A percentile compares a stretch with the other conserved stretches of the same genome.
Evolutionary conservation across 1,140 invertebrate species (phyloP).

Genomic region (Phymastichus coffea): DNA sequence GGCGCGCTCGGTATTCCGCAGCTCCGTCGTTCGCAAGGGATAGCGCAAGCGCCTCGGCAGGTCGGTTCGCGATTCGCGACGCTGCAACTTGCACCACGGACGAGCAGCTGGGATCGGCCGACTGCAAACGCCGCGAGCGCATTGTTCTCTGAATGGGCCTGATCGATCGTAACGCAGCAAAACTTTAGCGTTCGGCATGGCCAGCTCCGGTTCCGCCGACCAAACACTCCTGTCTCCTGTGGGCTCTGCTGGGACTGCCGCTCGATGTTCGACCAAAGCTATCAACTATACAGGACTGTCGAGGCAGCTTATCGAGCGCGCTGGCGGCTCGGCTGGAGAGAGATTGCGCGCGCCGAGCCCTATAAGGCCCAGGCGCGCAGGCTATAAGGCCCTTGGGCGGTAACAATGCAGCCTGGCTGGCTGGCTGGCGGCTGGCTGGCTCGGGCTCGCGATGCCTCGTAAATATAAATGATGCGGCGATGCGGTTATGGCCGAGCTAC

Average conservation of each 20-base stretch:
- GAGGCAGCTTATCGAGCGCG: conserved; percentile 11
- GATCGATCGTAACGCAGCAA: too few species aligned
- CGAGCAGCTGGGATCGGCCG: too few species aligned
- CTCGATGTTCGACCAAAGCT: conserved; percentile 18
- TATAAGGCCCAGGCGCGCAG: conserved; percentile 49
- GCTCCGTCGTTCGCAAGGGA: too few species aligned
- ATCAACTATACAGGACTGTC: too few species aligned
- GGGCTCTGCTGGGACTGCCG: background rate
- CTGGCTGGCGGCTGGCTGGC: background rate
- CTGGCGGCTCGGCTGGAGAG: conserved; percentile 16
- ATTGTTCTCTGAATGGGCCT: too few species aligned
- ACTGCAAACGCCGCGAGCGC: too few species aligned
- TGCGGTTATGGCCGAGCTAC: conserved; percentile 50
- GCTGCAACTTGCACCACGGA: too few species aligned
- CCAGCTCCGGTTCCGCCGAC: background rate
- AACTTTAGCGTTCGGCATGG: too few species aligned
- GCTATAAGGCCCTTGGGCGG: conserved; percentile 43
- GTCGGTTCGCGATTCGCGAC: too few species aligned
- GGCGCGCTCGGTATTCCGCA: too few species aligned
- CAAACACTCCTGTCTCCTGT: background rate
- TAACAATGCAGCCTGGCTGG: conserved; percentile 49
- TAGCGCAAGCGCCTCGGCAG: too few species aligned
- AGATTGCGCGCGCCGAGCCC: conserved; percentile 43
- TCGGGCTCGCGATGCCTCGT: conserved; percentile 49
- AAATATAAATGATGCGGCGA: conserved; percentile 56